Conservation (phyloP, 2,888 invertebrate species). For the Polyommatus iphigenia region DNA sequence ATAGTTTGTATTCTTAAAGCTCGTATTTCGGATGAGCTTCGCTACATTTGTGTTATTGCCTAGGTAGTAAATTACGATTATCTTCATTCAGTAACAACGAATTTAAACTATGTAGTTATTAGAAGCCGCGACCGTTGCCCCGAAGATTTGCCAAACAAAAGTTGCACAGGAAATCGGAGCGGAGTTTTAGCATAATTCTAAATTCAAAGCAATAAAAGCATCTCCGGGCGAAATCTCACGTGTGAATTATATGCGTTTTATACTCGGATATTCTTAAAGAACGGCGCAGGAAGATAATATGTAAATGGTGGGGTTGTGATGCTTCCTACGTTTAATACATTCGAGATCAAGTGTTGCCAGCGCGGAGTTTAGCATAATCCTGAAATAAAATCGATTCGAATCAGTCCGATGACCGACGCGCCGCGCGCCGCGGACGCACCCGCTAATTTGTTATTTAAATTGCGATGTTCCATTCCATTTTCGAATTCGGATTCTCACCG, state of each 20-base stretch:
- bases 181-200: constrained; percentile 7
- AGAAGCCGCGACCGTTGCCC: not conserved
- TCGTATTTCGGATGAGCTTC: constrained; percentile 44
- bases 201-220: constrained; percentile 5
- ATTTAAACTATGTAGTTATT: not conserved
- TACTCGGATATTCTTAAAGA: constrained; percentile 12
- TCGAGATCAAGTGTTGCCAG: constrained; percentile 33
- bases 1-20: constrained; percentile 64
- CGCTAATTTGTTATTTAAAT: constrained; percentile 76
- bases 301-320: constrained; percentile 13
- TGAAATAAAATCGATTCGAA: constrained; percentile 62
- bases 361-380: constrained; percentile 38
- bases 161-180: not conserved
- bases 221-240: not conserved
- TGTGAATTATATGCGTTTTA: constrained; percentile 17
- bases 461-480: constrained; percentile 65
- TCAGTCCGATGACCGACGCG: constrained; percentile 62
- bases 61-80: not conserved
- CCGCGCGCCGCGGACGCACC: constrained; percentile 60
- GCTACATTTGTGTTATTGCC: not conserved
- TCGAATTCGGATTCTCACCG: constrained; percentile 63
- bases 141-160: not conserved
- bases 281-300: constrained; percentile 18
- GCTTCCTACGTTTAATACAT: constrained; percentile 27
- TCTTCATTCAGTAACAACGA: not conserved